A percentile compares a stretch with the other conserved stretches of the same genome.
phyloP scores from a whole-genome alignment of 1,140 invertebrate genomes.

The Vollenhovia emeryi region DNA sequence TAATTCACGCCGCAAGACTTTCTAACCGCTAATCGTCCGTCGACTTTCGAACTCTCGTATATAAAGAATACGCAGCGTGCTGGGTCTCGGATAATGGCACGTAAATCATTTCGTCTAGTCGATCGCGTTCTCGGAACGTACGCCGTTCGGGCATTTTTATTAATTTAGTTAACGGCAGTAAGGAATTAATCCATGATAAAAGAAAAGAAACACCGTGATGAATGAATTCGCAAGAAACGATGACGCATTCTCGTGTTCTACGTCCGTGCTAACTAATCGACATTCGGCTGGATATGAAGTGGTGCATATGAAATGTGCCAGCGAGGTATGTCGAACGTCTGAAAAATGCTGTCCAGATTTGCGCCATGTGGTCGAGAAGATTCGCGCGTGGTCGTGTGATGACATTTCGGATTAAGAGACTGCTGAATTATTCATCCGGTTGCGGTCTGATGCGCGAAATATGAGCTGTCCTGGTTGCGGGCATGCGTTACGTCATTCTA shows the following conservation, averaged over 20 bases:
- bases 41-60: conserved; percentile 33
- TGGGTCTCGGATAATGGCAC: conserved; percentile 36
- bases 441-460: conserved; percentile 32
- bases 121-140: conserved; percentile 13
- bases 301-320: conserved; percentile 22
- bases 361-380: background rate
- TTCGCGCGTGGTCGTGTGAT: conserved; percentile 44
- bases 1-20: conserved; percentile 62
- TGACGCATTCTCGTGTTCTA: background rate
- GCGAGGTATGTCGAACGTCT: conserved; percentile 9
- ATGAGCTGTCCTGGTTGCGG: background rate
- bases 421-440: conserved; percentile 52
- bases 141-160: conserved; percentile 1
- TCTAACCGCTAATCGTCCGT: conserved; percentile 62
- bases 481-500: conserved; percentile 52
- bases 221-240: background rate
- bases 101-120: conserved; percentile 65
- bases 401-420: conserved; percentile 53
- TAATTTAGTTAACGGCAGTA: conserved; percentile 60
- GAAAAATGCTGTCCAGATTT: conserved; percentile 4
- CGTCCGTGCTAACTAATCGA: conserved; percentile 14
- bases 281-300: background rate
- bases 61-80: conserved; percentile 26
- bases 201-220: background rate
- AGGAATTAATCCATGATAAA: conserved; percentile 55